A percentile compares a stretch with the other conserved stretches of the same genome.
Evolutionary conservation across 1,140 invertebrate species (phyloP).

Genomic region (Colletes gigas): DNA sequence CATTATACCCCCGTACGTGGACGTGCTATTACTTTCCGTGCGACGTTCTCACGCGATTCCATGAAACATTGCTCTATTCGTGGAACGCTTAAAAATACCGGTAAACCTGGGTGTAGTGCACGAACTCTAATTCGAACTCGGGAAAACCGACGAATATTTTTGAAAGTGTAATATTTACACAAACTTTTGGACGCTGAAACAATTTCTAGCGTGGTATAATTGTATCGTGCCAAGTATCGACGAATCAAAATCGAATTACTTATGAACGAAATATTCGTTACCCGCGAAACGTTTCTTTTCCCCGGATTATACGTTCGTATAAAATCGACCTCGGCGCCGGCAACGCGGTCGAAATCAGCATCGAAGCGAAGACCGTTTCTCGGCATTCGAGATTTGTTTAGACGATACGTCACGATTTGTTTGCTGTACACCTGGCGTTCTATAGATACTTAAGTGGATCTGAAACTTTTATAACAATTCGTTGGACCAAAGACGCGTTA

Average conservation of each 20-base stretch:
- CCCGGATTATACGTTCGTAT: no score
- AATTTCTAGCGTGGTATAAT: no score
- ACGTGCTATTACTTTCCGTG: background rate
- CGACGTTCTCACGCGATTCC: slow-evolving; percentile 9
- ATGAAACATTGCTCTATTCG: slow-evolving; percentile 3
- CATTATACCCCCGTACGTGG: background rate
- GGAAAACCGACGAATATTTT: no score
- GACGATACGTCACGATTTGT: slow-evolving; percentile 42
- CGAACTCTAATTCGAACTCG: no score
- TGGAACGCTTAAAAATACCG: slow-evolving; percentile 25
- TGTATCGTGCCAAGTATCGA: no score
- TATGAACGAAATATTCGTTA: no score
- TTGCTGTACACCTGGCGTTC: slow-evolving; percentile 44
- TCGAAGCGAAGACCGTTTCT: slow-evolving; percentile 15
- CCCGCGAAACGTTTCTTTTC: no score
- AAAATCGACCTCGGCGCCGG: no score
- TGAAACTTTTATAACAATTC: background rate
- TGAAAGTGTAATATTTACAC: no score
- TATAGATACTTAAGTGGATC: slow-evolving; percentile 25
- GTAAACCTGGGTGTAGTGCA: no score
- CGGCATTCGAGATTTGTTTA: slow-evolving; percentile 33
- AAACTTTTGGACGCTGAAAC: no score
- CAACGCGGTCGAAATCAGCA: background rate
- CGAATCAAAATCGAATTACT: no score
- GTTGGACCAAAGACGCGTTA: background rate